Base-by-base conservation (phyloP, 2,888 invertebrate genomes). In the Drosophila quasianomalipes region DNA sequence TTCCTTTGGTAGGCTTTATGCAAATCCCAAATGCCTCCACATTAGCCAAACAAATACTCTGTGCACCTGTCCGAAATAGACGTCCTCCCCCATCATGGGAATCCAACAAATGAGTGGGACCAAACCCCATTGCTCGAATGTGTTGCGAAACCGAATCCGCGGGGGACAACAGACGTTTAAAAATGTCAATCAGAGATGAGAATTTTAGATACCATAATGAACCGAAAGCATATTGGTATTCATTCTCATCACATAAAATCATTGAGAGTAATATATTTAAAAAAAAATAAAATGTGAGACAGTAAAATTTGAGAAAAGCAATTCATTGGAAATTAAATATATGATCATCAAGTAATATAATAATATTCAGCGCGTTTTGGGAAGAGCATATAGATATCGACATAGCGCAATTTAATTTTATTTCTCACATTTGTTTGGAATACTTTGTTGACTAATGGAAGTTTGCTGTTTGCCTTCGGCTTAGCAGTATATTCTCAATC, bases 391-490 rank as follows among this genome's bases (percentile, higher is more conserved):
- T 1, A 14, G 14, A 30, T 49, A 22, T 64, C 31, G 26, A 0
- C 30, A 12, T 4, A 4, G 14, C 4, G 1, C 10, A 62, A 52
- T 39, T 65, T 41, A 55, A 41, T 49, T 60, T 41, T 53, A 28
- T 57, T 30, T 49, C 52, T 33, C n/a, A 54, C 47, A 65, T 26
- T 31, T 60, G 41, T 39, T 52, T 35, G 57, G 51, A 30, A 52
- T 49, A 44, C 26, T 41, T 51, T 35, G 14, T 12, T 22, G 53
- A 57, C 91, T 87, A 90, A 87, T 87, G 90, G 86, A 89, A 74
- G 74, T 85, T 81, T 62, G 74, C 64, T 87, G 86, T 87, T 87
- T 79, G 68, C 66, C 74, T 73, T 72, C 65, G 72, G 85, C 77
- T 85, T 78, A 74, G 90, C 63, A 74, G 64, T 74, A 73, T 74